Evolutionary conservation across 2,113 vertebrate species (phyloP).

Genomic region (Pseudorectes ferrugineus): DNA sequence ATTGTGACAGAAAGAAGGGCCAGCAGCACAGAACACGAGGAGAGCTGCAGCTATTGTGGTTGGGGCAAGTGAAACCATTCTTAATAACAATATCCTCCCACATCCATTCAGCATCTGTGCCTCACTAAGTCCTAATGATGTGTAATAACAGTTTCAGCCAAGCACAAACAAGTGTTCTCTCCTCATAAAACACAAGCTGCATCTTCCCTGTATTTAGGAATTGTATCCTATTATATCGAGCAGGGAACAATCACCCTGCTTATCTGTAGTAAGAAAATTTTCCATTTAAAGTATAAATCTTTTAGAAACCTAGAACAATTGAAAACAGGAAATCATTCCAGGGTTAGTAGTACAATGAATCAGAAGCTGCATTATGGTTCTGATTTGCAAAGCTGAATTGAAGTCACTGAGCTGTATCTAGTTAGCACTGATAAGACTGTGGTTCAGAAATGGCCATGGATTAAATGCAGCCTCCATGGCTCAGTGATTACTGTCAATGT

Average conservation of each 20-base stretch:
- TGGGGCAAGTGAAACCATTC: not conserved
- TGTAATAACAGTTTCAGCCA: not conserved
- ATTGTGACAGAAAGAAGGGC: accelerated
- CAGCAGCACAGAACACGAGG: not conserved
- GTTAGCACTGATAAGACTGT: not conserved
- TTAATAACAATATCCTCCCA: not conserved
- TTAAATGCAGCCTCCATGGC: not conserved
- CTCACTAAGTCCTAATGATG: not conserved
- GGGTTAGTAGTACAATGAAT: not conserved
- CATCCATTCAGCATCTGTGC: not conserved
- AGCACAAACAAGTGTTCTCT: not conserved
- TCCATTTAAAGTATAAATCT: not conserved
- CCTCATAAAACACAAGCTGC: not conserved
- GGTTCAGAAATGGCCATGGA: not conserved
- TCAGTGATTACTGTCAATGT: not conserved
- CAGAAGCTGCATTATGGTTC: not conserved
- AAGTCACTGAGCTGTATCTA: not conserved
- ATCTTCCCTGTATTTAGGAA: not conserved
- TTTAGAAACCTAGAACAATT: not conserved
- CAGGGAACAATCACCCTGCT: not conserved
- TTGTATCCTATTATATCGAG: not conserved
- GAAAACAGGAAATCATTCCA: not conserved
- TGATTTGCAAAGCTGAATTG: not conserved
- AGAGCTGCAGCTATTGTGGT: not conserved
- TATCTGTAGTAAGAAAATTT: not conserved